Evolutionary conservation across 2,888 invertebrate genomes (phyloP), one percentile per base, ranked within the genome.

Genomic region (Pyrrhia umbra): DNA sequence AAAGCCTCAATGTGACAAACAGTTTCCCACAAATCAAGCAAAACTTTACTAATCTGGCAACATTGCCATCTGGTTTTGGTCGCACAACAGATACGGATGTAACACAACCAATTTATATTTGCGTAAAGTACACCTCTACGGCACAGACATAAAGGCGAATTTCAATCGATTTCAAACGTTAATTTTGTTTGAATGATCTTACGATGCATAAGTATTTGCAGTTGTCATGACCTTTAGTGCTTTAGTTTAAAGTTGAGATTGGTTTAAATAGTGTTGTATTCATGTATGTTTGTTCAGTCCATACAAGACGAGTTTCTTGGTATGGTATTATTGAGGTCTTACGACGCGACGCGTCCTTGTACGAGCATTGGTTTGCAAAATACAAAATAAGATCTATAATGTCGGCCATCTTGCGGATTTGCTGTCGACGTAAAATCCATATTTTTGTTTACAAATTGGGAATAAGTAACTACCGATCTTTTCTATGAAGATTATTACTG

Each of bases 11-110:
- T 2, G 10, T 37, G 18, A 27, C 2, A 0, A 13, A 13, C 20
- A n/a, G 15, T 2, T 51, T 20, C 16, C 56, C 40, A 20, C 2
- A 8, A 9, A n/a, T 39, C n/a, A 2, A 21, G 68, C 6, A 23
- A 58, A 23, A 30, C 15, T 15, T 50, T n/a, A 8, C 20, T n/a
- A n/a, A 0, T 2, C 16, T 51, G 25, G 74, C 77, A 72, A 57
- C 67, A 57, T 43, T 4, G 9, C 4, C 20, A 59, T 45, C 72
- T 59, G 15, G 60, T 77, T 60, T 16, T 21, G 2, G 45, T 40
- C 50, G 34, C 34, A 45, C 59, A 42, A 65, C 54, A 65, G 52
- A 77, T 1, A 60, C 77, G 73, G 77, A 73, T 73, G 67, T 73
- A 30, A 39, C 42, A 46, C 25, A 49, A 47, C 57, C 52, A 72